Percentiles rank a stretch among this genome's conserved stretches.
Conservation (phyloP, 2,797 vertebrate species). For the Arrhamphus sclerolepis region DNA sequence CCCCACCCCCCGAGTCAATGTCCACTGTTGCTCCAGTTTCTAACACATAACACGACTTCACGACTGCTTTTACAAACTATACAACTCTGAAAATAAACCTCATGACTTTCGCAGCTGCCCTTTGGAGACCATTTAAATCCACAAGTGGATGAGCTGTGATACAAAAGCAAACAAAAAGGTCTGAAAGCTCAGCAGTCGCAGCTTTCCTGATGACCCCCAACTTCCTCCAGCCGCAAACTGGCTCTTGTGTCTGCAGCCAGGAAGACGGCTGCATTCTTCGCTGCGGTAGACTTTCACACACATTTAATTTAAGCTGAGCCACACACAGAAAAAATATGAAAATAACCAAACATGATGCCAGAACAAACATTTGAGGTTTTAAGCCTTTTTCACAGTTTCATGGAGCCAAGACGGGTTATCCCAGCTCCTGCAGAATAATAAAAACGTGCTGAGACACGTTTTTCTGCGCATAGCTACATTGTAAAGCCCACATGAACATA, state of each 20-base stretch:
- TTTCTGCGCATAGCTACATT: too few relatives aligned
- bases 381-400: too few relatives aligned
- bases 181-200: conserved; percentile 27
- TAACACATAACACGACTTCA: too few relatives aligned
- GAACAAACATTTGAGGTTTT: neutral
- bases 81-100: conserved; percentile 28
- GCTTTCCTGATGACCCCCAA: conserved; percentile 10
- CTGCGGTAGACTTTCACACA: too few relatives aligned
- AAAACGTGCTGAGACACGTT: too few relatives aligned
- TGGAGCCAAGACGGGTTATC: too few relatives aligned
- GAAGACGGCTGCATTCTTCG: conserved; percentile 35
- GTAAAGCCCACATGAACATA: too few relatives aligned
- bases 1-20: too few relatives aligned
- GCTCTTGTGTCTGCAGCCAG: conserved; percentile 24
- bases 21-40: too few relatives aligned
- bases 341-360: neutral
- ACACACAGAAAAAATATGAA: too few relatives aligned
- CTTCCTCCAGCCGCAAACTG: conserved; percentile 23
- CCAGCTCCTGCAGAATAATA: too few relatives aligned
- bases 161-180: conserved; percentile 48
- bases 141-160: conserved; percentile 23
- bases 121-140: conserved; percentile 30
- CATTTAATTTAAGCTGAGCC: too few relatives aligned
- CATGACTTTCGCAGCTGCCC: neutral
- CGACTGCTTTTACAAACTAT: conserved; percentile 28